Evolutionary conservation across 2,113 vertebrate species (phyloP).

Genomic region (Larimichthys polyactis): DNA sequence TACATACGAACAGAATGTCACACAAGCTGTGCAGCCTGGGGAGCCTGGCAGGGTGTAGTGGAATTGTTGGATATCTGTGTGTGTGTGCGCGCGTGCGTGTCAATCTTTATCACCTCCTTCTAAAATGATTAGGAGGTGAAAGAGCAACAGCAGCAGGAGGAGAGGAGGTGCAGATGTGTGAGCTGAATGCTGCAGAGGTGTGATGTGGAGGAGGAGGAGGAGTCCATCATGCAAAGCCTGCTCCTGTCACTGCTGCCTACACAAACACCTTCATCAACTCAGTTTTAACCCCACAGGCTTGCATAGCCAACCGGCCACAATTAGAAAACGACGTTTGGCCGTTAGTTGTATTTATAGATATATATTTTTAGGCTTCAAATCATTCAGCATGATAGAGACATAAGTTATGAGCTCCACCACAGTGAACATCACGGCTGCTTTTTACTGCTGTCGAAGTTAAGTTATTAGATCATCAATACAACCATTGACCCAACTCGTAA

Average conservation of each 20-base stretch:
- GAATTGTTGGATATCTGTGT: not conserved
- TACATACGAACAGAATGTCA: conserved; percentile 67
- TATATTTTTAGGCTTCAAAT: not conserved
- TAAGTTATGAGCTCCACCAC: not conserved
- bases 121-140: conserved; percentile 50
- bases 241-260: conserved; percentile 30
- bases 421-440: not conserved
- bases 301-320: not conserved
- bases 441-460: not conserved
- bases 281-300: conserved; percentile 7
- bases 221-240: conserved; percentile 2
- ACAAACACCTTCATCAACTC: conserved; percentile 13
- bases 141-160: conserved; percentile 39
- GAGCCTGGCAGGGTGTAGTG: conserved; percentile 33
- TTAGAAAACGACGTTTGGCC: not conserved
- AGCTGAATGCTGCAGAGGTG: conserved; percentile 27
- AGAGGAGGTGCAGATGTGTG: conserved; percentile 35
- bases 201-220: conserved; percentile 34
- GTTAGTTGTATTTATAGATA: not conserved
- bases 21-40: conserved; percentile 52
- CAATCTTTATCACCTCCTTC: conserved; percentile 16
- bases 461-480: not conserved
- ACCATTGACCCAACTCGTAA: not conserved
- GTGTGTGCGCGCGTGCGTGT: not conserved
- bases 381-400: not conserved